Base-by-base conservation (phyloP, 2,888 invertebrate genomes). In the Volucella inflata region DNA sequence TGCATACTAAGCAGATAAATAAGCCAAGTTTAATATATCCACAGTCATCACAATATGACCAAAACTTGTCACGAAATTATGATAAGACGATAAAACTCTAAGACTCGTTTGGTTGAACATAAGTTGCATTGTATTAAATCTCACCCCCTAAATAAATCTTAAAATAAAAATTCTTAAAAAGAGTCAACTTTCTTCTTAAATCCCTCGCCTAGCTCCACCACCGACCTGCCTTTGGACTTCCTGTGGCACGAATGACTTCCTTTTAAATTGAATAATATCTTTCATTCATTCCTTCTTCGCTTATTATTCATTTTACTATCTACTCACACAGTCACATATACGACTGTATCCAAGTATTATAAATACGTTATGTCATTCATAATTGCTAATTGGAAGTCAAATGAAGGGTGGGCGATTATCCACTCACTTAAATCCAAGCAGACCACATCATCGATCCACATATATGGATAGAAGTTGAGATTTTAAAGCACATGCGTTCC, bases 391-490 rank as follows among this genome's bases (percentile, higher is more conserved):
- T 68, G 50, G 70, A 46, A 57, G 48, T 71, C 55, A 55, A 71
- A 64, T 64, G 64, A 78, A 42, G 70, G 77, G 62, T 70, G 38
- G 64, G 64, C 48, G 55, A 70, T 71, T 50, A 78, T 64, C 62
- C 48, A 57, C 64, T 71, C 64, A 71, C 64, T 78, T 78, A 50
- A 64, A 57, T 62, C 46, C 64, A 78, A 78, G 55, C 50, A 71
- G 64, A 57, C 64, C 64, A 64, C 57, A 64, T 71, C 71, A 71
- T 71, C 78, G 48, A 38, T 57, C 44, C 14, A 46, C 62, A 50
- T 17, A 60, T 36, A 36, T 12, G 46, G 3, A 9, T 10, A 2
- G 21, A 21, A 59, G 60, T 1, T n/a, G 51, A 55, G 38, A 36
- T 50, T 48, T 50, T 30, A 30, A 57, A 44, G 16, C 14, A 59